phyloP scores from a whole-genome alignment of 1,140 invertebrate genomes.

The Listronotus bonariensis region DNA sequence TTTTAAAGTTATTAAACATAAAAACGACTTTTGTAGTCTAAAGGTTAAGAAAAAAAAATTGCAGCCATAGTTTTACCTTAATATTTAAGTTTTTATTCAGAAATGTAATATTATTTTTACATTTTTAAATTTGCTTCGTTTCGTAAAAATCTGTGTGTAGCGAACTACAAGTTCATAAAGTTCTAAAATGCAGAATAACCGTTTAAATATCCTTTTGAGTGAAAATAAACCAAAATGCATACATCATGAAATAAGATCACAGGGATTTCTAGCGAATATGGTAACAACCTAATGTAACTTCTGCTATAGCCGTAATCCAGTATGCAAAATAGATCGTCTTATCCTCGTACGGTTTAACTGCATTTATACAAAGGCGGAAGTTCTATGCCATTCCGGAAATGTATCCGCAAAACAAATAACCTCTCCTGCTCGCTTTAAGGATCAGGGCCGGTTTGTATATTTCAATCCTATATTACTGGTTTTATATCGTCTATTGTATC shows the following conservation, averaged over 20 bases:
- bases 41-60: too few species aligned
- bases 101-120: too few species aligned
- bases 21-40: too few species aligned
- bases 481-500: slow-evolving; percentile 20
- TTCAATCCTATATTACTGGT: slow-evolving; percentile 17
- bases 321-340: slow-evolving; percentile 21
- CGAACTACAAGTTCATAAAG: too few species aligned
- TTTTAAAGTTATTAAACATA: too few species aligned
- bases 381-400: slow-evolving; percentile 26
- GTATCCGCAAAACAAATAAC: slow-evolving; percentile 30
- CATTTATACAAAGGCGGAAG: slow-evolving; percentile 25
- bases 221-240: slow-evolving; percentile 5
- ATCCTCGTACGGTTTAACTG: slow-evolving; percentile 20
- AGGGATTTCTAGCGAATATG: slow-evolving; percentile 14
- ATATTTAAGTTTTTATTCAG: too few species aligned
- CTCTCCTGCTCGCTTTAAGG: slow-evolving; percentile 17
- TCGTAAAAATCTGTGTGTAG: too few species aligned
- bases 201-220: too few species aligned
- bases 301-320: slow-evolving; percentile 12
- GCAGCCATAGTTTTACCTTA: too few species aligned
- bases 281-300: slow-evolving; percentile 18
- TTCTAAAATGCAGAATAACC: too few species aligned
- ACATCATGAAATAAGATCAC: slow-evolving; percentile 9
- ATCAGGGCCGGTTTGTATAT: slow-evolving; percentile 15
- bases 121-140: too few species aligned